Evolutionary conservation across 2,888 invertebrate species (phyloP).

Genomic region (Chirona hameri): DNA sequence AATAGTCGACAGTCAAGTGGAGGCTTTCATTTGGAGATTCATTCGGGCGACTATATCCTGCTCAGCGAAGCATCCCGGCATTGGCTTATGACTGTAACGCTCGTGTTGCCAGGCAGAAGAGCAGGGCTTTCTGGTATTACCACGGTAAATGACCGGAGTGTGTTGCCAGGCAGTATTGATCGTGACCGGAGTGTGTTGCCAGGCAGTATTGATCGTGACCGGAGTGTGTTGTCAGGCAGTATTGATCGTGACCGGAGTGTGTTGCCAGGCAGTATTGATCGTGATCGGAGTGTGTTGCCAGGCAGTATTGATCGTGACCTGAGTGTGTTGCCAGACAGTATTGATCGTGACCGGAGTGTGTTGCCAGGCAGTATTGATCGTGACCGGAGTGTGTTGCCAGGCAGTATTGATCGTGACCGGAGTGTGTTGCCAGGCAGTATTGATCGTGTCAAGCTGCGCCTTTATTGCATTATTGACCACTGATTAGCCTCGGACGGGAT

Average conservation of each 20-base stretch:
- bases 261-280: neutral
- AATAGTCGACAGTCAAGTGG: too few relatives aligned
- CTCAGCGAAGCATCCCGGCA: neutral
- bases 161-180: neutral
- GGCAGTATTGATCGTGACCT: neutral
- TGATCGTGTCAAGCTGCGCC: neutral
- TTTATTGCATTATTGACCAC: neutral
- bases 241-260: neutral
- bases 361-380: too few relatives aligned
- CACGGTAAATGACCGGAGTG: neutral
- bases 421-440: neutral
- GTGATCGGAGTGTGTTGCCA: neutral
- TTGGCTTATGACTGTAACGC: neutral
- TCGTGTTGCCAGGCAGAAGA: neutral
- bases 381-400: neutral
- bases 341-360: neutral
- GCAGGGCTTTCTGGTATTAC: neutral
- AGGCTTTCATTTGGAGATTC: neutral
- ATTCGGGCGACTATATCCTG: neutral
- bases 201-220: neutral
- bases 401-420: neutral
- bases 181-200: neutral
- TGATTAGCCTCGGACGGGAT: neutral
- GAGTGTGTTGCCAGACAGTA: neutral
- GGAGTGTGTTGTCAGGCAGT: neutral